Conservation (phyloP, 2,797 vertebrate species). For the Danio choprae region DNA sequence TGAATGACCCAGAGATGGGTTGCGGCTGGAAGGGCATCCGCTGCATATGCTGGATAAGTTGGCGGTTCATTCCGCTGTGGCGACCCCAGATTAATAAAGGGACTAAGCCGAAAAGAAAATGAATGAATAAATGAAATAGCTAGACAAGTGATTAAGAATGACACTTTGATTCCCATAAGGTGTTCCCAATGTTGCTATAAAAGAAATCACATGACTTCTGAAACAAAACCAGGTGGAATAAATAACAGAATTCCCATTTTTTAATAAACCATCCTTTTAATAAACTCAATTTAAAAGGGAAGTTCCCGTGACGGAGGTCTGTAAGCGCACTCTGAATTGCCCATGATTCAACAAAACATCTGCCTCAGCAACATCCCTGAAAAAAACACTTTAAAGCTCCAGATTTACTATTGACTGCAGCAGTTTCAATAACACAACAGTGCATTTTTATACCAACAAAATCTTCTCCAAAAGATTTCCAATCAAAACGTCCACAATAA, state of each 20-base stretch:
- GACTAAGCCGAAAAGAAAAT: too few relatives aligned
- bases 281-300: not conserved
- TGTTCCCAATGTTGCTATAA: too few relatives aligned
- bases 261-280: not conserved
- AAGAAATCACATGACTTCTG: not conserved
- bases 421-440: conserved; percentile 16
- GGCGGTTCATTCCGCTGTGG: too few relatives aligned
- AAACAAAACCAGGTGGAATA: not conserved
- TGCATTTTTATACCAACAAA: not conserved
- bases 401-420: conserved; percentile 1
- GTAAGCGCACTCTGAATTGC: conserved; percentile 18
- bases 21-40: too few relatives aligned
- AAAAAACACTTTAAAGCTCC: not conserved
- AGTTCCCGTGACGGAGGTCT: not conserved
- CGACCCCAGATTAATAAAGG: too few relatives aligned
- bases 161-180: not conserved
- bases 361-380: conserved; percentile 5
- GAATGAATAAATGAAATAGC: too few relatives aligned
- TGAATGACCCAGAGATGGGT: too few relatives aligned
- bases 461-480: conserved; percentile 11
- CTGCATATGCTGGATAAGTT: too few relatives aligned
- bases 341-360: conserved; percentile 35
- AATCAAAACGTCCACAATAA: not conserved
- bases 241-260: not conserved
- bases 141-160: not conserved